These are phyloP conservation scores for Sapayoa aenigma DNA, from an alignment of 2,113 vertebrate genomes.

Conservation along the genomic window DNA sequence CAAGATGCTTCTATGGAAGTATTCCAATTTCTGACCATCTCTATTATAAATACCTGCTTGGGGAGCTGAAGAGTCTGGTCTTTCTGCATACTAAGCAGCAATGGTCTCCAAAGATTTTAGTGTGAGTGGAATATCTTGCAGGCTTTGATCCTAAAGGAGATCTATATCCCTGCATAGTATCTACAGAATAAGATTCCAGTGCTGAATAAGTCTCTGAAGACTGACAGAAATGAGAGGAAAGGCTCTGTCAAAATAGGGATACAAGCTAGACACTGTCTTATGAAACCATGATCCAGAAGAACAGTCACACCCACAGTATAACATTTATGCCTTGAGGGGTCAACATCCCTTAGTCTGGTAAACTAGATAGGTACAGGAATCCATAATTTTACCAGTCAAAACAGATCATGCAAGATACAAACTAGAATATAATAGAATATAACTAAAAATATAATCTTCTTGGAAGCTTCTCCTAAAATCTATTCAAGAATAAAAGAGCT, in stretches of 20 bases:
- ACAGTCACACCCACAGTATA: rapidly evolving
- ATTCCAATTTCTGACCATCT: background rate
- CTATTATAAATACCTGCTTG: background rate
- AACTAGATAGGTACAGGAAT: background rate
- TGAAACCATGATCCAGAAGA: background rate
- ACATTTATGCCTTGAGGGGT: background rate
- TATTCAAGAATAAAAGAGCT: background rate
- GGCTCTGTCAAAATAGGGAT: background rate
- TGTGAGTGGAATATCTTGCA: background rate
- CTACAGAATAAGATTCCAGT: background rate
- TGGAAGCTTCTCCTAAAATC: background rate
- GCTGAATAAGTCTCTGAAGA: background rate
- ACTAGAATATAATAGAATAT: no score
- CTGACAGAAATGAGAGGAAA: background rate
- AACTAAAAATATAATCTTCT: background rate
- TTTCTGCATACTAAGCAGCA: background rate
- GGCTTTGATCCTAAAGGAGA: background rate
- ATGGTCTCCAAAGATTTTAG: background rate
- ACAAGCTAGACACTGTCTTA: background rate
- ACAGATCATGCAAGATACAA: background rate
- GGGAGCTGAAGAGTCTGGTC: background rate
- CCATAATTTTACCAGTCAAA: background rate
- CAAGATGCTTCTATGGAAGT: background rate
- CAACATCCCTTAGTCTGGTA: background rate
- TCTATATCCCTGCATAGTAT: background rate